phyloP scores from a whole-genome alignment of 2,888 invertebrate genomes.

The Zaprionus bogoriensis region DNA sequence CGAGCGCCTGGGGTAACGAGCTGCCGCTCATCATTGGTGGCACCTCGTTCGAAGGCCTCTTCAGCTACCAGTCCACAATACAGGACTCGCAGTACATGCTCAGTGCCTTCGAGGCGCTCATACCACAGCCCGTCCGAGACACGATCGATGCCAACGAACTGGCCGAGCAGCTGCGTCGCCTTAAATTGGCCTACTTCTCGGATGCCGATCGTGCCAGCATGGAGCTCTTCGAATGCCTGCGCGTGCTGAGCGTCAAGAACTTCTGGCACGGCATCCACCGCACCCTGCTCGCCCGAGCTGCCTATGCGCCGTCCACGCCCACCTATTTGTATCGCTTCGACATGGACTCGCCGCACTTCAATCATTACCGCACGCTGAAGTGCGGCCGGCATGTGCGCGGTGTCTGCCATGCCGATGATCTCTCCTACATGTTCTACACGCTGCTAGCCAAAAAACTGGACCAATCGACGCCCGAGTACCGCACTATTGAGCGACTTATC shows the following conservation, averaged over 20 bases:
- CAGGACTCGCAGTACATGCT: conserved; percentile 72
- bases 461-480: conserved; percentile 67
- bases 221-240: conserved; percentile 62
- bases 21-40: conserved; percentile 80
- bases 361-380: conserved; percentile 74
- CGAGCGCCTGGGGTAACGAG: conserved; percentile 78
- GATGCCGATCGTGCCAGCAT: conserved; percentile 43
- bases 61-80: conserved; percentile 64
- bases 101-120: conserved; percentile 74
- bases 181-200: conserved; percentile 69
- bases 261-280: conserved; percentile 83
- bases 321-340: conserved; percentile 82
- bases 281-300: conserved; percentile 67
- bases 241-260: conserved; percentile 57
- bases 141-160: conserved; percentile 51
- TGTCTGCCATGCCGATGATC: conserved; percentile 81
- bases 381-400: conserved; percentile 76
- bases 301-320: conserved; percentile 59
- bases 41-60: conserved; percentile 79
- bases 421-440: conserved; percentile 80
- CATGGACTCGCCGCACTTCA: conserved; percentile 80
- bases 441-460: conserved; percentile 59
- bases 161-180: conserved; percentile 43
- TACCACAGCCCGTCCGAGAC: conserved; percentile 74
- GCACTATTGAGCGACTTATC: conserved; percentile 79